Evolutionary conservation across 2,797 vertebrate genomes (phyloP).

Genomic region (Galagoides demidoff): DNA sequence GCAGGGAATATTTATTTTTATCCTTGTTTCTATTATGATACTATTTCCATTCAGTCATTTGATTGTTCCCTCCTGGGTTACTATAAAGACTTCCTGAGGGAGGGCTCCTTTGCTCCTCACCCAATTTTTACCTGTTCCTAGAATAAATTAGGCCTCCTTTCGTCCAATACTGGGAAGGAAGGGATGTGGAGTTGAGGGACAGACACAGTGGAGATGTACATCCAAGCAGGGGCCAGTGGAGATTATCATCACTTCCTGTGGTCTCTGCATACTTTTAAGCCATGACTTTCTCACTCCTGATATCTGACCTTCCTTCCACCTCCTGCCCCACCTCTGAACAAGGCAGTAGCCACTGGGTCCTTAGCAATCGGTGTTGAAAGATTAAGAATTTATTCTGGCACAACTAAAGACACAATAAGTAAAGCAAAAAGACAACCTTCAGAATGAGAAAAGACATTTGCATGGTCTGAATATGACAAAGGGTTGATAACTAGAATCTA

Average conservation of each 20-base stretch:
- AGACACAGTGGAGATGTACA: slow-evolving; percentile 82
- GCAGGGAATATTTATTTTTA: neutral
- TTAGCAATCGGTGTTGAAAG: neutral
- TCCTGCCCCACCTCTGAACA: neutral
- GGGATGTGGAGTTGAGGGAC: too few relatives aligned
- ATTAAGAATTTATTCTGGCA: neutral
- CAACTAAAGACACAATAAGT: too few relatives aligned
- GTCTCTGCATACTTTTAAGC: slow-evolving; percentile 88
- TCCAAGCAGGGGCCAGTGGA: slow-evolving; percentile 83
- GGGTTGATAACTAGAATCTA: too few relatives aligned
- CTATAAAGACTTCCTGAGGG: neutral
- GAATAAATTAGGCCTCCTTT: slow-evolving; percentile 89
- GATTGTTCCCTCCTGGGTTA: neutral
- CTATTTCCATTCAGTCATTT: neutral
- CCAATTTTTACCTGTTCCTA: slow-evolving; percentile 63
- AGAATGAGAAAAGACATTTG: too few relatives aligned
- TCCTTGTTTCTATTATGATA: too few relatives aligned
- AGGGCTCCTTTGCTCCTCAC: neutral
- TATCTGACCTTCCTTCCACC: neutral
- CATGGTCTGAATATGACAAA: too few relatives aligned
- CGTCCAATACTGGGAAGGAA: slow-evolving; percentile 84
- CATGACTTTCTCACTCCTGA: neutral
- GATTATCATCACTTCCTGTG: slow-evolving; percentile 89
- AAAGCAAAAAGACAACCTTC: too few relatives aligned
- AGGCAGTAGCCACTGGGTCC: neutral